Base-by-base conservation (phyloP, 2,113 vertebrate species). In the Cariama cristata region DNA sequence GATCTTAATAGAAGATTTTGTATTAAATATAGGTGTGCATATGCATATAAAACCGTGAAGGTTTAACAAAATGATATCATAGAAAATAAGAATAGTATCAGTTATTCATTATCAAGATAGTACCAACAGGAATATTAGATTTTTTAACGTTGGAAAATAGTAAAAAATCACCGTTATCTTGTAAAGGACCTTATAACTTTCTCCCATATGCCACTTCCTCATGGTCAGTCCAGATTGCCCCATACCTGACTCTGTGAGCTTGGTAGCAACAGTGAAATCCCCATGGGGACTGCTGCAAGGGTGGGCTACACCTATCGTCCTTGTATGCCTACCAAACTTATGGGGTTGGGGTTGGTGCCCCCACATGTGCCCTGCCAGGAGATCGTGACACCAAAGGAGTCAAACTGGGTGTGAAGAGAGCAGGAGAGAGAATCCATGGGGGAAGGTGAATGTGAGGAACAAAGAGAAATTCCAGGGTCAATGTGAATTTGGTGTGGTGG, bases 281-380 rank as follows among this genome's bases (percentile, higher is more conserved):
- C 38, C 40, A 75, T 1, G 2, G 71, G 20, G 24, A 30, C 9
- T 59, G 12, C 62, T 79, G 77, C 8, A 30, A 35, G 44, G 14
- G 2, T 81, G 59, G 20, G 16, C 38, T 55, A 8, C 10, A 40
- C 17, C 44, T 56, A 33, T 5, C 4, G 2, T 22, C 28, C 12
- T 86, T 2, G 3, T 45, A 32, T 28, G 11, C 30, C 59, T 22
- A 6, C 27, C 0, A 2, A 32, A 23, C 23, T 56, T 24, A 4
- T 6, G 16, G 27, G 75, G 44, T 35, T 52, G 21, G 35, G 12
- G 9, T 35, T 85, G 18, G 22, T 64, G 44, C 4, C 35, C 32
- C n/a, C 2, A 35, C 22, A 6, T 0, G 1, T 35, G 7, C 44
- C 11, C 47, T 64, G 15, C 19, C 44, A 7, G 0, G n/a, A 84